Evolutionary conservation across 2,113 vertebrate genomes (phyloP), one percentile per base, ranked within the genome.

Genomic region (Cryptotis parvus): DNA sequence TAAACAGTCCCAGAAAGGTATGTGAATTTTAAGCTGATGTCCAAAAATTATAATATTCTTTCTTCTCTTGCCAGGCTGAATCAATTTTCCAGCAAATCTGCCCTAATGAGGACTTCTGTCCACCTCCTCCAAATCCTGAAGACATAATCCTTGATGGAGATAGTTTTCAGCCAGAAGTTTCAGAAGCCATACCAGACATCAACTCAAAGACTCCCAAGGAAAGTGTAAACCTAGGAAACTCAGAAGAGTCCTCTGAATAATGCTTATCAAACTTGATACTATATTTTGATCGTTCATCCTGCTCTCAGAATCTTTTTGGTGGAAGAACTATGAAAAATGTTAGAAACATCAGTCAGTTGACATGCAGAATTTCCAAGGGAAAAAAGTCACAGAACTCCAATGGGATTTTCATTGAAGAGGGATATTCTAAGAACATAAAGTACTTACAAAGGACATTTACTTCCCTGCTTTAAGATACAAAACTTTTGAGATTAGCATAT

Each of bases 51-150:
- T 61, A 65, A 63, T 95, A 90, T 70, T 72, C 22, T 95, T 84
- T 95, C 83, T 95, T 93, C 78, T 20, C 69, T 94, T 73, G 75
- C 92, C 83, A 99, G 99, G 99, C 99, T 0, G 97, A 99, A 96
- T 83, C 73, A 0, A 97, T 99, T 93, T 99, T 99, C 96, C 97
- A 96, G 66, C 97, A 98, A 90, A 98, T 99, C 95, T 98, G 98
- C 68, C 99, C 99, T 9, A 82, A 96, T 0, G 99, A 99, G 92
- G 99, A 99, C 0, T 99, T 99, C 95, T 99, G 99, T 93, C 99
- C 99, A 33, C 97, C 99, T 0, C 98, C 99, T 52, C 99, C 99
- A 0, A 99, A 99, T 96, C 99, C 99, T 52, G 99, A 99, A 95
- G 99, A 99, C 97, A 99, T 99, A 92, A 96, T 99, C 89, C 99